Evolutionary conservation across 2,888 invertebrate genomes (phyloP), one percentile per base, ranked within the genome.

Genomic region (Neocrepidodera transversa): DNA sequence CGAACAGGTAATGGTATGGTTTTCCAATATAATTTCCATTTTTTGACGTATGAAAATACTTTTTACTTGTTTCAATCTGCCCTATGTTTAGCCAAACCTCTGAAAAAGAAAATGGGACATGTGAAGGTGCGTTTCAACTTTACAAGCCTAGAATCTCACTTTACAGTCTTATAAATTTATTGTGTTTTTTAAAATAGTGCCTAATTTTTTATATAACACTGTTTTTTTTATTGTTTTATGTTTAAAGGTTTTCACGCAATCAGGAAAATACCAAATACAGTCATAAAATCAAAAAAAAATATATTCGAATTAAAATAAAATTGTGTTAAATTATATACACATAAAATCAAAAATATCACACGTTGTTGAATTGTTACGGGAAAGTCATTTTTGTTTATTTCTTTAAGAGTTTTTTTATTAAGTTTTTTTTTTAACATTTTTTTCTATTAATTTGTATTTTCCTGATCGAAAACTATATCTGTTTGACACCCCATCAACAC

Each of bases 11-110:
- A 79, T 76, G 76, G 63, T 67, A 66, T 68, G 67, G 68, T 62
- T 63, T n/a, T 65, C 65, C 59, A 62, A 66, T 65, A 62, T 67
- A 67, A 55, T 54, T 58, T 63, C 60, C 62, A 55, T 57, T n/a
- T 62, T 58, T 61, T 56, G 59, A 58, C 58, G 62, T 42, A 42
- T 42, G 42, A 42, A 45, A 58, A 55, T 58, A 63, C 61, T 58
- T 58, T 64, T 63, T 66, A 67, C 65, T 66, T 64, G 50, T 65
- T 65, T 76, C 70, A 72, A 73, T 72, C 75, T 76, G 75, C 73
- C n/a, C 69, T 77, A 75, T 78, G 77, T 78, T 76, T 78, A 78
- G 77, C 77, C 71, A 68, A 70, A 70, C 74, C 76, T 68, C 65
- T 64, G 63, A 69, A 32, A 13, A 38, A 58, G n/a, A 49, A 38